Evolutionary conservation across 2,113 vertebrate genomes (phyloP).

Genomic region (Pelodiscus sinensis): DNA sequence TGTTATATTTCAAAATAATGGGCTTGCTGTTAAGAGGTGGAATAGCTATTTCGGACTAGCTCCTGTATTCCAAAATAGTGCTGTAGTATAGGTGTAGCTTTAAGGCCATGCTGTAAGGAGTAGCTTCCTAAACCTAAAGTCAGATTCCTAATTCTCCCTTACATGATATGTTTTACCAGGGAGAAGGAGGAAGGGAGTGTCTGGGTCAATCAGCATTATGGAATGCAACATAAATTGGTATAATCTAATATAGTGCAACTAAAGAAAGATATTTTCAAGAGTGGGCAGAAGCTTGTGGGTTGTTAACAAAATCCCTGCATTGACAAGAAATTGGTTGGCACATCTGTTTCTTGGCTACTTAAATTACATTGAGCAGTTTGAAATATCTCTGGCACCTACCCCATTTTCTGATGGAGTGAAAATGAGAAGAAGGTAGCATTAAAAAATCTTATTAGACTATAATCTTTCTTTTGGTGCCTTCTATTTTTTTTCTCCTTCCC

Average conservation of each 20-base stretch:
- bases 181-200: not conserved
- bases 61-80: too few species aligned
- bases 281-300: constrained; percentile 43
- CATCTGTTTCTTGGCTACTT: constrained; percentile 72
- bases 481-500: constrained; percentile 47
- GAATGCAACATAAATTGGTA: constrained; percentile 30
- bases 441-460: constrained; percentile 38
- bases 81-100: not conserved
- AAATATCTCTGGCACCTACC: constrained; percentile 58
- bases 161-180: not conserved
- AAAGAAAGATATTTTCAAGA: constrained; percentile 58
- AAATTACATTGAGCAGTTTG: constrained; percentile 53
- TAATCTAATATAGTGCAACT: constrained; percentile 21
- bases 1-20: too few species aligned
- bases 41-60: too few species aligned
- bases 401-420: constrained; percentile 16
- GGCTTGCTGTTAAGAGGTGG: too few species aligned
- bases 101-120: not conserved
- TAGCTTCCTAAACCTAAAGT: too few species aligned
- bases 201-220: not conserved
- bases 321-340: constrained; percentile 71
- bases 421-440: constrained; percentile 54
- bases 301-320: constrained; percentile 60
- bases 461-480: constrained; percentile 43
- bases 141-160: not conserved